A percentile compares a stretch with the other conserved stretches of the same genome.
These are phyloP conservation scores for Sarcophaga bullata DNA, from an alignment of 1,140 invertebrate genomes.

Conservation along the genomic window DNA sequence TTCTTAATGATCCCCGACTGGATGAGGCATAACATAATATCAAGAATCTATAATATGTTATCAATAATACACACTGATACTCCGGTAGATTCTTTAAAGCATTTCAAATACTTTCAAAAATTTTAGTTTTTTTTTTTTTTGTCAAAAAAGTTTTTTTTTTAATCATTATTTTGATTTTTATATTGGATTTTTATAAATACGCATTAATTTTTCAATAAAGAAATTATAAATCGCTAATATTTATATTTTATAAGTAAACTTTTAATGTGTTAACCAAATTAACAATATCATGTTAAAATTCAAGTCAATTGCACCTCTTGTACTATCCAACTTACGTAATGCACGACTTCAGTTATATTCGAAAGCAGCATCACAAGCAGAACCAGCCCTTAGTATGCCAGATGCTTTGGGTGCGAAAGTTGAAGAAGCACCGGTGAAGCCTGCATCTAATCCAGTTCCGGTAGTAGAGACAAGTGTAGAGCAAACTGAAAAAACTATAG, in stretches of 20 bases:
- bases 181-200: background rate
- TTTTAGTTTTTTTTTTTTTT: too few relatives aligned
- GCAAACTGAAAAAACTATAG: background rate
- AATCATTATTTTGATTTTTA: too few relatives aligned
- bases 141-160: too few relatives aligned
- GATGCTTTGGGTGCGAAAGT: background rate
- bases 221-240: background rate
- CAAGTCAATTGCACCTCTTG: background rate
- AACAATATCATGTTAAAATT: background rate
- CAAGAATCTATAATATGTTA: too few relatives aligned
- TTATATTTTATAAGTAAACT: background rate
- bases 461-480: background rate
- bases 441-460: background rate
- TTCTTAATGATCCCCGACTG: background rate
- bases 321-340: background rate
- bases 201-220: background rate
- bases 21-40: background rate
- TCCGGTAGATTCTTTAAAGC: too few relatives aligned
- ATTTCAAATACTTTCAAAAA: too few relatives aligned
- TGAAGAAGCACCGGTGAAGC: background rate
- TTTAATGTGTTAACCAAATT: background rate
- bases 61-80: too few relatives aligned
- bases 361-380: background rate
- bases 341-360: background rate
- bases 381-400: background rate